These are phyloP conservation scores for Ascidia mentula DNA, from an alignment of 23 tunicate species.

Conservation along the genomic window DNA sequence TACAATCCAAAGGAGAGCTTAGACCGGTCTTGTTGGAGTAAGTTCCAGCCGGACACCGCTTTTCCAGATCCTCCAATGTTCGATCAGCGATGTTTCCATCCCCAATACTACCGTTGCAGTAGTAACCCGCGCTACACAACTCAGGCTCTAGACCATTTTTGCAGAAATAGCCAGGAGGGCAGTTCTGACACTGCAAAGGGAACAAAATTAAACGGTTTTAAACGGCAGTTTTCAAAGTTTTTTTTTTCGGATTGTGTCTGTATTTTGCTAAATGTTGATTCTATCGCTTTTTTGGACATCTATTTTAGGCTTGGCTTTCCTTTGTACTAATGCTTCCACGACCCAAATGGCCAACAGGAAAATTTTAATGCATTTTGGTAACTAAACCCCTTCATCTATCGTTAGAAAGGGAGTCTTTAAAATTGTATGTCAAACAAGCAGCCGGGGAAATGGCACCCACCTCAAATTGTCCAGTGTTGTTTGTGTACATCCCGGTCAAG, in stretches of 20 bases:
- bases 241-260: not conserved
- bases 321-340: too few relatives aligned
- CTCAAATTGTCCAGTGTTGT: slow-evolving; percentile 51
- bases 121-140: slow-evolving; percentile 62
- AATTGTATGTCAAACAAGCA: not conserved
- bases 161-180: slow-evolving; percentile 79
- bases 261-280: not conserved
- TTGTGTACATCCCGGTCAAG: slow-evolving; percentile 65
- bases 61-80: slow-evolving; percentile 20
- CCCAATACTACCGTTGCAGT: slow-evolving; percentile 59
- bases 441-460: slow-evolving; percentile 7
- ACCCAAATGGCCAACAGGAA: too few relatives aligned
- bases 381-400: too few relatives aligned
- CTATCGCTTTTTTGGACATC: too few relatives aligned
- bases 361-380: too few relatives aligned
- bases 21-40: slow-evolving; percentile 77
- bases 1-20: slow-evolving; percentile 36
- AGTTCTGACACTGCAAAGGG: slow-evolving; percentile 55
- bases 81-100: slow-evolving; percentile 21
- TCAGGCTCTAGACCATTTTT: slow-evolving; percentile 29
- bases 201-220: not conserved
- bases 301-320: too few relatives aligned
- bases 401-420: too few relatives aligned
- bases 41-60: slow-evolving; percentile 77
- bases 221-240: too few relatives aligned